Evolutionary conservation across 2,888 invertebrate genomes (phyloP).

Genomic region (Tenthredo distinguenda): DNA sequence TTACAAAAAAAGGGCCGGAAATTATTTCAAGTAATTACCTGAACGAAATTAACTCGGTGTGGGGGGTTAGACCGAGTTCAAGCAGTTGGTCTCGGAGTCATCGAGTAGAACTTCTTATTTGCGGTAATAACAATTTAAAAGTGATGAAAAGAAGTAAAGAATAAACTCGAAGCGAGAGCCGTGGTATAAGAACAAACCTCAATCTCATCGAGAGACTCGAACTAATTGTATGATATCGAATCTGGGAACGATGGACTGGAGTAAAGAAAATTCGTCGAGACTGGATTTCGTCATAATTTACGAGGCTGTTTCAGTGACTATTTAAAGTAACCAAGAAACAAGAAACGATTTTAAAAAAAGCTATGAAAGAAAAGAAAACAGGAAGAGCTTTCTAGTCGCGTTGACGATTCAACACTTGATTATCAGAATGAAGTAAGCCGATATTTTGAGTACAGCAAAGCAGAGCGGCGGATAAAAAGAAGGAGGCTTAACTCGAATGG

Average conservation of each 20-base stretch:
- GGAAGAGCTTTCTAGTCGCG: neutral
- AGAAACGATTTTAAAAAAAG: too few relatives aligned
- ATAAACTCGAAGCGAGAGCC: neutral
- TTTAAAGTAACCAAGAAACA: neutral
- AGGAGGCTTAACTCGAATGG: neutral
- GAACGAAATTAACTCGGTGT: constrained; percentile 28
- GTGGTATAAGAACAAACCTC: neutral
- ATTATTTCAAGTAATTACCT: constrained; percentile 48
- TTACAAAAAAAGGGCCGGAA: neutral
- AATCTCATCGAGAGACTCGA: constrained; percentile 6
- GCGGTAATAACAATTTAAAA: constrained; percentile 34
- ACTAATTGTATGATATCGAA: constrained; percentile 21
- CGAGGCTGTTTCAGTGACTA: neutral
- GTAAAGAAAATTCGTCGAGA: neutral
- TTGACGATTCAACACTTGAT: constrained; percentile 27
- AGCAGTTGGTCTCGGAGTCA: constrained; percentile 5
- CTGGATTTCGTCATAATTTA: constrained; percentile 30
- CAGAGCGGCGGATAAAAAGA: neutral
- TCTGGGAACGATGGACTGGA: neutral
- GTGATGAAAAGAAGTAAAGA: constrained; percentile 9
- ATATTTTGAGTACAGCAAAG: neutral
- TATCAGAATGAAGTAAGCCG: constrained; percentile 22
- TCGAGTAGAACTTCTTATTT: constrained; percentile 42
- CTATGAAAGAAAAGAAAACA: neutral
- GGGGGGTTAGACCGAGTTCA: neutral